A percentile compares a stretch with the other conserved stretches of the same genome.
Conservation (phyloP, 2,888 invertebrate species). For the Synanthedon vespiformis region DNA sequence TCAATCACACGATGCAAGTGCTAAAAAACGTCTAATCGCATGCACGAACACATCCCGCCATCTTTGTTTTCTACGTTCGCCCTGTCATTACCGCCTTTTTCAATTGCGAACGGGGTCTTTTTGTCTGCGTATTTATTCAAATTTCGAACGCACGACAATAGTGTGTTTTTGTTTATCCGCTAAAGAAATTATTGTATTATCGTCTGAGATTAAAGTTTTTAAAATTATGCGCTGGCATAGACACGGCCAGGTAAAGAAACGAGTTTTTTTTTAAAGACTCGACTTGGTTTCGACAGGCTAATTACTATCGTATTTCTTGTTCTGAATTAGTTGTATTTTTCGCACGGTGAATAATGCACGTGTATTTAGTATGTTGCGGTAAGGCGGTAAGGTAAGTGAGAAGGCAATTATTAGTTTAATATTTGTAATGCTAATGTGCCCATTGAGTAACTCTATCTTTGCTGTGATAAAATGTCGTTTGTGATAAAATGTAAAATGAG, state of each 20-base stretch:
- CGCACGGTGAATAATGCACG: slow-evolving; percentile 42
- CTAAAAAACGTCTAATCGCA: slow-evolving; percentile 56
- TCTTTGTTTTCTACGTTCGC: slow-evolving; percentile 38
- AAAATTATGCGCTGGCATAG: slow-evolving; percentile 24
- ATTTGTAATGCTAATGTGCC: not conserved
- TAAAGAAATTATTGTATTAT: slow-evolving; percentile 35
- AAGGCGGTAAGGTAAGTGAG: slow-evolving; percentile 14
- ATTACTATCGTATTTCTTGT: slow-evolving; percentile 43
- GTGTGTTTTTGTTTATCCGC: slow-evolving; percentile 61
- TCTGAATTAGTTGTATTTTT: slow-evolving; percentile 38
- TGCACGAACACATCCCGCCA: slow-evolving; percentile 55
- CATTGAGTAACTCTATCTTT: not conserved
- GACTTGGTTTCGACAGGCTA: slow-evolving; percentile 25
- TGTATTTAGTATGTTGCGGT: slow-evolving; percentile 28
- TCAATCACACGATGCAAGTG: slow-evolving; percentile 58
- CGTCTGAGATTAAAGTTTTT: slow-evolving; percentile 25
- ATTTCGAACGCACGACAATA: slow-evolving; percentile 40
- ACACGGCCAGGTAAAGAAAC: slow-evolving; percentile 14
- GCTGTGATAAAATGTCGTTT: not conserved
- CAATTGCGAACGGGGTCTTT: slow-evolving; percentile 5
- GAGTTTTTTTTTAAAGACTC: slow-evolving; percentile 19
- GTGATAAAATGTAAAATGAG: too few species aligned
- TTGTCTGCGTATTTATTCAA: slow-evolving; percentile 36
- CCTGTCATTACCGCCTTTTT: slow-evolving; percentile 62
- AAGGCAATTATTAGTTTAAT: slow-evolving; percentile 29